Percentiles rank a stretch among this genome's conserved stretches.
Conservation (phyloP, 1,140 invertebrate genomes). For the Lepidurus arcticus region DNA sequence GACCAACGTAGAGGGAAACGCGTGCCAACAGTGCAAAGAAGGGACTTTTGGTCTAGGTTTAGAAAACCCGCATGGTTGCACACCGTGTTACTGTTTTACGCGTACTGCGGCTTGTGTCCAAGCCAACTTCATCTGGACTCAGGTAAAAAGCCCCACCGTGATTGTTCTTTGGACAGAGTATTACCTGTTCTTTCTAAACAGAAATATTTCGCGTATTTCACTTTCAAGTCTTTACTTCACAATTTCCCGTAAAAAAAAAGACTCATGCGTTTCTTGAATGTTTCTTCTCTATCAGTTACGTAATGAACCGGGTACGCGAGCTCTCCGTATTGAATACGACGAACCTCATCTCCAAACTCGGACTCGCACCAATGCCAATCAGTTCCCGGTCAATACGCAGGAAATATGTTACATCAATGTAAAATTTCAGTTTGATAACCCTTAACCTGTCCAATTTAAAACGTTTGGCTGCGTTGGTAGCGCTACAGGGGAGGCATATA, state of each 20-base stretch:
- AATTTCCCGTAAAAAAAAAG: neutral
- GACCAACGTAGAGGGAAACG: constrained; percentile 69
- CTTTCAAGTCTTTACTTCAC: neutral
- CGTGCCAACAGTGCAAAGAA: constrained; percentile 75
- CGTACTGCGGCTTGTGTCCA: constrained; percentile 68
- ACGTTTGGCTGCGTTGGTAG: neutral
- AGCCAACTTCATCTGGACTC: constrained; percentile 68
- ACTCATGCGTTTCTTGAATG: constrained; percentile 29
- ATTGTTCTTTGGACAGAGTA: neutral
- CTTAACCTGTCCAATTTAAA: neutral
- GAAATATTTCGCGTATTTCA: neutral
- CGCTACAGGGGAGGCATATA: neutral
- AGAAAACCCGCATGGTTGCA: constrained; percentile 69
- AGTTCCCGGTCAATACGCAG: constrained; percentile 46
- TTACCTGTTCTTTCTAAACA: neutral
- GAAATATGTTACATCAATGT: constrained; percentile 50
- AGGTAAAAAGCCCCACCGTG: constrained; percentile 43
- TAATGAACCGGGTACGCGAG: constrained; percentile 37
- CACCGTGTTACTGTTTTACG: constrained; percentile 83
- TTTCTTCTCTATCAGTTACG: constrained; percentile 34
- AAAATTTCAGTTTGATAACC: constrained; percentile 14
- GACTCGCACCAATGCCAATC: constrained; percentile 38
- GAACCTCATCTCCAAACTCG: constrained; percentile 36
- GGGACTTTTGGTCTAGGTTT: constrained; percentile 69
- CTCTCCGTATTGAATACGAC: constrained; percentile 39